These are phyloP conservation scores for Prenolepis imparis DNA, from an alignment of 2,888 invertebrate genomes.

Conservation along the genomic window DNA sequence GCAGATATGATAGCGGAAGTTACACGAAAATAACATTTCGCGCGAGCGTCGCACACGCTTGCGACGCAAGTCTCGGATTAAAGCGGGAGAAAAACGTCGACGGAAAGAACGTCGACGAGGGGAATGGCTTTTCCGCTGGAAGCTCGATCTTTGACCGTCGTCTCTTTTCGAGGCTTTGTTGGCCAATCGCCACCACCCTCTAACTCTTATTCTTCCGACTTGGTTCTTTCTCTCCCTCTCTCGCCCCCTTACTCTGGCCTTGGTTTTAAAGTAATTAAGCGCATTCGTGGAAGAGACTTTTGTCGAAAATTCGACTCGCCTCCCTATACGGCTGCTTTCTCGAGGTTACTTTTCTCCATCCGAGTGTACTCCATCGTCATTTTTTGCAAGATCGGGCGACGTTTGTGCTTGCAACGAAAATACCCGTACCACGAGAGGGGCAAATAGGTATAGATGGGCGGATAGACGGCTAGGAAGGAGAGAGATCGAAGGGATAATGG, in stretches of 20 bases:
- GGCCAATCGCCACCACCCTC: conserved; percentile 36
- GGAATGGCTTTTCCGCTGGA: conserved; percentile 46
- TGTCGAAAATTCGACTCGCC: conserved; percentile 66
- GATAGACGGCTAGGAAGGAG: conserved; percentile 46
- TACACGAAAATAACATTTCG: conserved; percentile 37
- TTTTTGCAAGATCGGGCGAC: conserved; percentile 65
- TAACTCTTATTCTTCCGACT: background rate
- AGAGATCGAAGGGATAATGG: conserved; percentile 80
- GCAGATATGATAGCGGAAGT: conserved; percentile 38
- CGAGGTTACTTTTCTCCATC: conserved; percentile 35
- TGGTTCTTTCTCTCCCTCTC: background rate
- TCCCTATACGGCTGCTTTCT: conserved; percentile 26
- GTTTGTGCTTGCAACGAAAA: conserved; percentile 58
- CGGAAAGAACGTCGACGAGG: background rate
- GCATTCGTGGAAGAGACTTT: conserved; percentile 59
- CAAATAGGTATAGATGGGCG: background rate
- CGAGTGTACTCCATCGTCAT: conserved; percentile 7
- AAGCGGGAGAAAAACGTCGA: conserved; percentile 33
- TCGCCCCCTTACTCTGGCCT: conserved; percentile 59
- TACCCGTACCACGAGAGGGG: conserved; percentile 24
- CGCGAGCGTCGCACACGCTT: background rate
- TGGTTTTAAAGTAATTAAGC: conserved; percentile 72
- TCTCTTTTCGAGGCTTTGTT: background rate
- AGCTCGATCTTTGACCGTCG: conserved; percentile 47
- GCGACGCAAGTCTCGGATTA: conserved; percentile 21